These are phyloP conservation scores for Strigops habroptila DNA, from an alignment of 2,113 vertebrate species.

Conservation along the genomic window DNA sequence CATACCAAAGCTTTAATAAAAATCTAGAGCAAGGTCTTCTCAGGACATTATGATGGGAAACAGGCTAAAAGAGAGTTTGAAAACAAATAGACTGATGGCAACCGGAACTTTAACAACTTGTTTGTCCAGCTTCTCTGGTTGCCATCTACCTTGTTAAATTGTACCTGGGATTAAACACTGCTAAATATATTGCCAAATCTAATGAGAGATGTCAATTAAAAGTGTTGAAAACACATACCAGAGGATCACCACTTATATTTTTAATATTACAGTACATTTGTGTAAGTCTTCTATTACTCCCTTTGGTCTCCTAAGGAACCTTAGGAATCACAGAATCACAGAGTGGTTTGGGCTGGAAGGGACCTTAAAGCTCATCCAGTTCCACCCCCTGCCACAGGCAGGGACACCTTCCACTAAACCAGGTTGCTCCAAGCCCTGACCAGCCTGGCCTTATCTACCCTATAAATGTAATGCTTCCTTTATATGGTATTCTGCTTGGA, in stretches of 20 bases:
- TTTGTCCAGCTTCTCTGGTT: not conserved
- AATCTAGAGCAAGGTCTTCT: not conserved
- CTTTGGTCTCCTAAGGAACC: not conserved
- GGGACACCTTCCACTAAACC: not conserved
- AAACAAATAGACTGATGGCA: not conserved
- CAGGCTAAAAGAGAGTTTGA: not conserved
- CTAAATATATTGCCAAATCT: not conserved
- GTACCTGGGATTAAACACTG: not conserved
- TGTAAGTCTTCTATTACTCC: not conserved
- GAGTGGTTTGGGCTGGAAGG: not conserved
- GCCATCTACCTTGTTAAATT: not conserved
- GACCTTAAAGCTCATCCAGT: not conserved
- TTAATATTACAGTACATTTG: not conserved
- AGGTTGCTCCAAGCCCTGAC: not conserved
- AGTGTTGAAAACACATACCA: not conserved
- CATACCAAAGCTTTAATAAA: not conserved
- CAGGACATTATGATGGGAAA: slow-evolving; percentile 22
- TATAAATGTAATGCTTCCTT: not conserved
- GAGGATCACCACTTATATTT: not conserved
- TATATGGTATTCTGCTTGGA: not conserved
- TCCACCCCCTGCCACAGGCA: not conserved
- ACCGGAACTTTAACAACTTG: not conserved
- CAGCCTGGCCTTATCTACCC: not conserved
- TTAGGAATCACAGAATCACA: not conserved
- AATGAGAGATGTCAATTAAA: not conserved